phyloP scores from a whole-genome alignment of 2,888 invertebrate genomes.

The Alloscopus bannaensis region DNA sequence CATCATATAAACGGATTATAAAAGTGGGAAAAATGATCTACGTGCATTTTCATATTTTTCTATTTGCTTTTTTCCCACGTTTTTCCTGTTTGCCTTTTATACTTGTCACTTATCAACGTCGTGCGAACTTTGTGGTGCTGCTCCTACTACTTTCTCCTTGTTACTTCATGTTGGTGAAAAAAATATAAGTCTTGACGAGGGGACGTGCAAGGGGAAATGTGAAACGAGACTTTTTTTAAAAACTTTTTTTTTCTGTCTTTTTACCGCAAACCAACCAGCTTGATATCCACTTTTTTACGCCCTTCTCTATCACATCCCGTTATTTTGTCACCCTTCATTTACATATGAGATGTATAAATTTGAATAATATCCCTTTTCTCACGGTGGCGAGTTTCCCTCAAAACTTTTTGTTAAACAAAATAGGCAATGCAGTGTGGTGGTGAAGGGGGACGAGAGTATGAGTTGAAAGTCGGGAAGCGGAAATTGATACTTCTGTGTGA shows the following conservation, averaged over 20 bases:
- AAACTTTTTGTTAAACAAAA: neutral
- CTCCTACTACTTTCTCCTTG: too few species aligned
- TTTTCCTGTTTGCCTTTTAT: too few species aligned
- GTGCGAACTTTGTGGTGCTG: too few species aligned
- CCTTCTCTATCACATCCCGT: conserved; percentile 9
- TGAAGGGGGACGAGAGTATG: conserved; percentile 4
- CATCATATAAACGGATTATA: too few species aligned
- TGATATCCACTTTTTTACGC: conserved; percentile 17
- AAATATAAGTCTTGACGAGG: too few species aligned
- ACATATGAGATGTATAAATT: conserved; percentile 59
- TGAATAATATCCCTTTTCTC: conserved; percentile 56
- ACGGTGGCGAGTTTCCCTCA: neutral
- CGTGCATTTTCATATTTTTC: too few species aligned
- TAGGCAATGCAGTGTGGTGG: neutral
- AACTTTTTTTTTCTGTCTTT: neutral
- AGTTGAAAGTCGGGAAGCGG: conserved; percentile 42
- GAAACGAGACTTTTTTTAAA: too few species aligned
- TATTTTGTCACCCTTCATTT: conserved; percentile 58
- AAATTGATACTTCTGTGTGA: conserved; percentile 60
- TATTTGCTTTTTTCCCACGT: too few species aligned
- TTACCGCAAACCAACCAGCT: neutral
- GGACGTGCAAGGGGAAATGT: too few species aligned
- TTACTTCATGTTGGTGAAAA: too few species aligned
- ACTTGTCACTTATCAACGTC: too few species aligned
- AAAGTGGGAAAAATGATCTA: too few species aligned